phyloP scores from a whole-genome alignment of 1,140 invertebrate species.

The Laodelphax striatellus region DNA sequence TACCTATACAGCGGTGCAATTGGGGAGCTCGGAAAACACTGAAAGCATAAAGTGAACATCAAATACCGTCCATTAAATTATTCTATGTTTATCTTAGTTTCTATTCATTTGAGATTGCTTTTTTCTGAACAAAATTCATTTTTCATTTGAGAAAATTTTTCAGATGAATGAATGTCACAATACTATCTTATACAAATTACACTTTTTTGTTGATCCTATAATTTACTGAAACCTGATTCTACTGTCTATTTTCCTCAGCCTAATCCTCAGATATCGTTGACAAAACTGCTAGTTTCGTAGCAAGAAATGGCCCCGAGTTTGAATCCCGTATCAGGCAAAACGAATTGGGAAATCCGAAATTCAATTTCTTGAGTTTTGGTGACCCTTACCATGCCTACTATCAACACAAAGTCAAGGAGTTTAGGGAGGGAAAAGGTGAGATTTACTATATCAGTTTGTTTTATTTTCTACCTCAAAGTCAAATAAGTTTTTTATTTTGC shows the following conservation, averaged over 20 bases:
- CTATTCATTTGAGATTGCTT: no score
- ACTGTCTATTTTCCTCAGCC: slow-evolving; percentile 4
- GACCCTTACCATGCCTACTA: slow-evolving; percentile 99
- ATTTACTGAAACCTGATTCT: background rate
- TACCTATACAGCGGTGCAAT: no score
- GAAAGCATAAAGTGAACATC: no score
- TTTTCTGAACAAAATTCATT: no score
- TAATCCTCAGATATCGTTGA: slow-evolving; percentile 84
- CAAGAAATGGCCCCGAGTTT: slow-evolving; percentile 96
- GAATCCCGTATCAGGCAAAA: slow-evolving; percentile 93
- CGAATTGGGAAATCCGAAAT: slow-evolving; percentile 94
- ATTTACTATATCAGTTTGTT: background rate
- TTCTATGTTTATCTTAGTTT: no score
- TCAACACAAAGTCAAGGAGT: slow-evolving; percentile 95
- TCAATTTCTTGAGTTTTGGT: slow-evolving; percentile 91
- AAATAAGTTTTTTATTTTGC: no score
- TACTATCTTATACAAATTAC: no score
- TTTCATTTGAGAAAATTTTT: no score
- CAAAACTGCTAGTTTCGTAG: slow-evolving; percentile 96
- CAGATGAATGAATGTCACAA: no score
- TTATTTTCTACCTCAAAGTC: no score
- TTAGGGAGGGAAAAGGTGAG: slow-evolving; percentile 76
- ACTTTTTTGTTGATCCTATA: background rate
- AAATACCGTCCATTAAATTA: no score
- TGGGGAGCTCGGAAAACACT: no score